These are phyloP conservation scores for Drosophila mimica DNA, from an alignment of 2,888 invertebrate species.

Conservation along the genomic window DNA sequence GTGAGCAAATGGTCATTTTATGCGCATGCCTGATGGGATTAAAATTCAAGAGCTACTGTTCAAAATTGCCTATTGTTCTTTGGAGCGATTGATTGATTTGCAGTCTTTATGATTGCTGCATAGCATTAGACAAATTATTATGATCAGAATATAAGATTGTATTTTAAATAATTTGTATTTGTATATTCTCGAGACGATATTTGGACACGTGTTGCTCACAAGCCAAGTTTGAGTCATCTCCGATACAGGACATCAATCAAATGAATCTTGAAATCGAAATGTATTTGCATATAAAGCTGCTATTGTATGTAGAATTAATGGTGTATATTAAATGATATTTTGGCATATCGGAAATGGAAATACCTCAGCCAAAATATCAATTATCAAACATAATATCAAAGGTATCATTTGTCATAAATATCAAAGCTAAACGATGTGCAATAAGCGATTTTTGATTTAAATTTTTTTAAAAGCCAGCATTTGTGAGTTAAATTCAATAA, in stretches of 20 bases:
- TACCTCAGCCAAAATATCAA: slow-evolving; percentile 40
- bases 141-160: slow-evolving; percentile 37
- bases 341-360: slow-evolving; percentile 54
- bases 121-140: slow-evolving; percentile 48
- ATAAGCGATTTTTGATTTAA: slow-evolving; percentile 47
- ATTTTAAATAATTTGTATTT: slow-evolving; percentile 5
- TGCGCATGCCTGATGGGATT: slow-evolving; percentile 57
- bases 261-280: slow-evolving; percentile 19
- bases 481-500: slow-evolving; percentile 2
- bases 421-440: slow-evolving; percentile 40
- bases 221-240: background rate
- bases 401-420: slow-evolving; percentile 55
- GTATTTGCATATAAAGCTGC: slow-evolving; percentile 35
- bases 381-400: slow-evolving; percentile 49
- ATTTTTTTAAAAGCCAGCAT: slow-evolving; percentile 17
- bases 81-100: slow-evolving; percentile 57
- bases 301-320: slow-evolving; percentile 56
- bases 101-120: slow-evolving; percentile 53
- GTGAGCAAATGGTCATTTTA: slow-evolving; percentile 50
- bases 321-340: slow-evolving; percentile 29
- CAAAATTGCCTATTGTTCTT: slow-evolving; percentile 52
- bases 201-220: slow-evolving; percentile 27
- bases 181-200: slow-evolving; percentile 11
- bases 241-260: slow-evolving; percentile 48
- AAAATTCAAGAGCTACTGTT: slow-evolving; percentile 58